Evolutionary conservation across 2,113 vertebrate species (phyloP).

Genomic region (Thinocorus orbignyianus): DNA sequence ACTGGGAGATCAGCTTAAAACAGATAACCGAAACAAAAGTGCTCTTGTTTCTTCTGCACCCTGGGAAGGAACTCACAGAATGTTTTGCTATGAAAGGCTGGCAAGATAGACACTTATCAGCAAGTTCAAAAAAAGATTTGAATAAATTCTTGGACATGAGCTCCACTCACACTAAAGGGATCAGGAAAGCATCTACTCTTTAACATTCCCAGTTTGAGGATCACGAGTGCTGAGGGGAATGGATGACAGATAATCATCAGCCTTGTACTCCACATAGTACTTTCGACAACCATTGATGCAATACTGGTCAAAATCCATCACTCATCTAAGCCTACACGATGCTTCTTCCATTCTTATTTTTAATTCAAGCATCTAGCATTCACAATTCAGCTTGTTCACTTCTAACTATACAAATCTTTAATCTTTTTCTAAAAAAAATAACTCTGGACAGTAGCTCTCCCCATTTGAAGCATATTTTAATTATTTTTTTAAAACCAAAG

Average conservation of each 20-base stretch:
- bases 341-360: neutral
- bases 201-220: neutral
- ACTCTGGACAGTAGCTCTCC: fast-evolving
- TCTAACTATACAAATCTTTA: neutral
- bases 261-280: neutral
- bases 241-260: neutral
- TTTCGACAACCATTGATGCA: neutral
- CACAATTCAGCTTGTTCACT: neutral
- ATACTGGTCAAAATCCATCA: neutral
- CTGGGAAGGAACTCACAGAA: neutral
- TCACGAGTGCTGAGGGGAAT: neutral
- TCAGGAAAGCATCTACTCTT: neutral
- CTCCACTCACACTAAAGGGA: neutral
- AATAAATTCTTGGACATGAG: neutral
- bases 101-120: neutral
- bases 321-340: neutral
- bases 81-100: neutral
- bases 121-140: neutral
- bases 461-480: neutral
- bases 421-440: neutral
- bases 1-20: neutral
- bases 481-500: neutral
- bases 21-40: neutral
- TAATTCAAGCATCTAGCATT: neutral
- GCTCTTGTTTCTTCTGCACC: neutral